These are phyloP conservation scores for Pseudoatta argentina DNA, from an alignment of 1,140 invertebrate genomes.

Conservation along the genomic window DNA sequence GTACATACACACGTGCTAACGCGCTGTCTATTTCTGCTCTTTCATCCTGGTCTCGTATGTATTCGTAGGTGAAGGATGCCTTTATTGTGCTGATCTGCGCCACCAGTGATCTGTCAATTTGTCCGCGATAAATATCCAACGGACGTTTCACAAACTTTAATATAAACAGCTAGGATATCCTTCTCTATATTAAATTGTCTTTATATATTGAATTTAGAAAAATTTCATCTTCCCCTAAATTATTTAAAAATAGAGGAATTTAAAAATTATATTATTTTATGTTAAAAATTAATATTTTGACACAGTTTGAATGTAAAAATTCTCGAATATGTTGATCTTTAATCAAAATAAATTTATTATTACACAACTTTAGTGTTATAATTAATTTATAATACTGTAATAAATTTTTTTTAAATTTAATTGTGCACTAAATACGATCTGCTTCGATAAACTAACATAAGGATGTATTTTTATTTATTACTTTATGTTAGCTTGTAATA, in stretches of 20 bases:
- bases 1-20: slow-evolving; percentile 44
- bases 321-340: neutral
- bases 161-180: neutral
- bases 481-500: neutral
- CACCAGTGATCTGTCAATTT: slow-evolving; percentile 52
- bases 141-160: slow-evolving; percentile 39
- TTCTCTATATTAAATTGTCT: neutral
- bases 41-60: slow-evolving; percentile 71
- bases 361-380: neutral
- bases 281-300: neutral
- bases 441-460: neutral
- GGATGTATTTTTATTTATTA: neutral
- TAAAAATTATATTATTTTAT: neutral
- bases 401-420: neutral
- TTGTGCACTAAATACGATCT: neutral
- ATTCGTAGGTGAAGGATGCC: slow-evolving; percentile 65
- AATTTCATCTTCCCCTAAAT: neutral
- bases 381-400: neutral
- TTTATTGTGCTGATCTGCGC: slow-evolving; percentile 17
- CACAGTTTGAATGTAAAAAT: neutral
- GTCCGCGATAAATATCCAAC: slow-evolving; percentile 39
- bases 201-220: neutral
- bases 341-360: slow-evolving; percentile 5
- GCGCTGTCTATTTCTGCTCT: slow-evolving; percentile 54
- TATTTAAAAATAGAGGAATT: neutral